Evolutionary conservation across 2,113 vertebrate species (phyloP).

Genomic region (Bubo scandiacus): DNA sequence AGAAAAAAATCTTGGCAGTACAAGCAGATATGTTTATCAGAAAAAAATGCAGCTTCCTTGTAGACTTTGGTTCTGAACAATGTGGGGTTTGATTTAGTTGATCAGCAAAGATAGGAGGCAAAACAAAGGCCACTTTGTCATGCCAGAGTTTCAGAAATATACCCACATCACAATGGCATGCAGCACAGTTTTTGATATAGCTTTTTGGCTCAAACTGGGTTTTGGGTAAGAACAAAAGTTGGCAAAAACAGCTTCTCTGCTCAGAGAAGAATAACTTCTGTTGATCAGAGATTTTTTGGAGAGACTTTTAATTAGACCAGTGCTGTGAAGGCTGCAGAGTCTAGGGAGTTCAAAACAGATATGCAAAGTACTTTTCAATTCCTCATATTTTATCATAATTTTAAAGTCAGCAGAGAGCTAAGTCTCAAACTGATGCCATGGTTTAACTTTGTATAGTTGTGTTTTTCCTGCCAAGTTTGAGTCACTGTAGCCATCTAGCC

Average conservation of each 20-base stretch:
- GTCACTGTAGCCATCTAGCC: not conserved
- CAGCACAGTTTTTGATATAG: not conserved
- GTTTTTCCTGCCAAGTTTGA: slow-evolving; percentile 25
- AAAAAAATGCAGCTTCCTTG: slow-evolving; percentile 3
- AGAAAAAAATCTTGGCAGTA: slow-evolving; percentile 16
- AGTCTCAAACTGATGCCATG: not conserved
- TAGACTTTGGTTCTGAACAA: slow-evolving; percentile 24
- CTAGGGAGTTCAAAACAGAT: slow-evolving; percentile 27
- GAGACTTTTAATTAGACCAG: slow-evolving; percentile 46
- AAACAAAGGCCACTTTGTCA: slow-evolving; percentile 52
- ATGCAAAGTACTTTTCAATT: slow-evolving; percentile 18
- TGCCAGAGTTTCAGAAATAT: not conserved
- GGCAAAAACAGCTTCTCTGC: slow-evolving; percentile 40
- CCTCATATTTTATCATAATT: slow-evolving; percentile 28
- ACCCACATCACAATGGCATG: slow-evolving; percentile 26
- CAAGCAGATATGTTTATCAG: slow-evolving; percentile 6
- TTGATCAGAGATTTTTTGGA: slow-evolving; percentile 42
- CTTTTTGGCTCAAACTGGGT: slow-evolving; percentile 18
- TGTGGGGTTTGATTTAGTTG: slow-evolving; percentile 22
- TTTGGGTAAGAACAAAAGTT: slow-evolving; percentile 35
- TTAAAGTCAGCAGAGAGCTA: not conserved
- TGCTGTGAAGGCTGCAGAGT: slow-evolving; percentile 2
- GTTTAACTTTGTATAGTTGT: not conserved
- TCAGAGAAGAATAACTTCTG: slow-evolving; percentile 40
- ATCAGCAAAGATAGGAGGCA: slow-evolving; percentile 11